Percentiles rank a stretch among this genome's conserved stretches.
phyloP scores from a whole-genome alignment of 2,888 invertebrate genomes.

The Mylabris sibirica region DNA sequence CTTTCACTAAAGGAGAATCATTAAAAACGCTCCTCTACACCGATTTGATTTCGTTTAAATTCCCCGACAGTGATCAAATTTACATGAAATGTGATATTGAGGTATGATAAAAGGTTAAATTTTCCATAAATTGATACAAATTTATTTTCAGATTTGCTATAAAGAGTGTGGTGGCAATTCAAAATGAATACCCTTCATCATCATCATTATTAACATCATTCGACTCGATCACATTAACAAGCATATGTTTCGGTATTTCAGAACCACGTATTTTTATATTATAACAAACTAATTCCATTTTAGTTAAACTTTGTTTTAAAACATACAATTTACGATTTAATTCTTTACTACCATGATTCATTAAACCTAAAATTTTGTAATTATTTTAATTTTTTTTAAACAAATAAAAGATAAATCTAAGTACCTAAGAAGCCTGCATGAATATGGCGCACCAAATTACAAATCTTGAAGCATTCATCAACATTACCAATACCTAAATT shows the following conservation, averaged over 20 bases:
- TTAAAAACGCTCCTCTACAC: slow-evolving; percentile 61
- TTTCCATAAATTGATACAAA: neutral
- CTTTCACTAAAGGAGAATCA: slow-evolving; percentile 24
- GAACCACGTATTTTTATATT: slow-evolving; percentile 61
- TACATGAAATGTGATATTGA: slow-evolving; percentile 78
- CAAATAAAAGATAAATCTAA: slow-evolving; percentile 21
- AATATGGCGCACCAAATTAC: slow-evolving; percentile 74
- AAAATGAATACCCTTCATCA: slow-evolving; percentile 55
- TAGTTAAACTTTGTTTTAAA: slow-evolving; percentile 77
- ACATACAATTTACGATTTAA: slow-evolving; percentile 75
- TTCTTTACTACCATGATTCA: slow-evolving; percentile 66
- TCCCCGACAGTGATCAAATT: slow-evolving; percentile 76
- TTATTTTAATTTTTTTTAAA: neutral
- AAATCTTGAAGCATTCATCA: slow-evolving; percentile 74
- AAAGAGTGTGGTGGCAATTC: slow-evolving; percentile 33
- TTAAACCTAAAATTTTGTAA: slow-evolving; percentile 59
- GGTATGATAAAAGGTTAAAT: slow-evolving; percentile 56
- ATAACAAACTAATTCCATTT: slow-evolving; percentile 73
- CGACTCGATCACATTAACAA: slow-evolving; percentile 64
- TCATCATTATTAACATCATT: slow-evolving; percentile 49
- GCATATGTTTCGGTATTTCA: slow-evolving; percentile 78
- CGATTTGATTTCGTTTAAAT: slow-evolving; percentile 75
- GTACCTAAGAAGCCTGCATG: slow-evolving; percentile 72
- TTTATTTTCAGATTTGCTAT: slow-evolving; percentile 35
- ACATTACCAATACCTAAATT: slow-evolving; percentile 79